Percentiles rank a stretch among this genome's conserved stretches.
Conservation (phyloP, 1,140 invertebrate species). For the Temnothorax curvispinosus region DNA sequence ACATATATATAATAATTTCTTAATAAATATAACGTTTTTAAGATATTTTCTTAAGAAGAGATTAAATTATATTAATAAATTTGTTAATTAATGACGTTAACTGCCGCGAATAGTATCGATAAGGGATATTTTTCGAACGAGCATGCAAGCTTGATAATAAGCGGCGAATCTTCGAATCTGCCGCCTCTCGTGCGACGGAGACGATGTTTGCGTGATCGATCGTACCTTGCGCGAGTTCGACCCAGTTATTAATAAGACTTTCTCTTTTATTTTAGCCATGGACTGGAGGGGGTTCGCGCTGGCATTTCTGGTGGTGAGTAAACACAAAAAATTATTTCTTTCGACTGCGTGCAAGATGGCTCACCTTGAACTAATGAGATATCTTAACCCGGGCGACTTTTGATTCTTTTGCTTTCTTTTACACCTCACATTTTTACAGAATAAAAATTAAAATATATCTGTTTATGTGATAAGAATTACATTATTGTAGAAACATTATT, state of each 20-base stretch:
- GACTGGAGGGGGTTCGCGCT: conserved; percentile 79
- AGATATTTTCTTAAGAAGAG: background rate
- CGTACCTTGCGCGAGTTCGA: conserved; percentile 72
- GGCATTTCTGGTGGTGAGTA: conserved; percentile 81
- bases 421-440: background rate
- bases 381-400: background rate
- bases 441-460: background rate
- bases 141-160: background rate
- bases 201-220: conserved; percentile 68
- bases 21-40: background rate
- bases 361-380: background rate
- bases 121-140: background rate
- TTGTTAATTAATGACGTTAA: background rate
- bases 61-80: background rate
- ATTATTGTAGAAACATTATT: background rate
- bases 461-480: background rate
- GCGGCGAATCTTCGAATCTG: conserved; percentile 20
- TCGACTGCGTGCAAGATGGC: background rate
- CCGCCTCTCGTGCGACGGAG: conserved; percentile 26
- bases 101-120: background rate
- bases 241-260: conserved; percentile 83
- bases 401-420: background rate
- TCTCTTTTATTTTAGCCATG: conserved; percentile 85
- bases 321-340: conserved; percentile 27
- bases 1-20: background rate